Evolutionary conservation across 2,797 vertebrate genomes (phyloP), one percentile per base, ranked within the genome.

Genomic region (Neostethus bicornis): DNA sequence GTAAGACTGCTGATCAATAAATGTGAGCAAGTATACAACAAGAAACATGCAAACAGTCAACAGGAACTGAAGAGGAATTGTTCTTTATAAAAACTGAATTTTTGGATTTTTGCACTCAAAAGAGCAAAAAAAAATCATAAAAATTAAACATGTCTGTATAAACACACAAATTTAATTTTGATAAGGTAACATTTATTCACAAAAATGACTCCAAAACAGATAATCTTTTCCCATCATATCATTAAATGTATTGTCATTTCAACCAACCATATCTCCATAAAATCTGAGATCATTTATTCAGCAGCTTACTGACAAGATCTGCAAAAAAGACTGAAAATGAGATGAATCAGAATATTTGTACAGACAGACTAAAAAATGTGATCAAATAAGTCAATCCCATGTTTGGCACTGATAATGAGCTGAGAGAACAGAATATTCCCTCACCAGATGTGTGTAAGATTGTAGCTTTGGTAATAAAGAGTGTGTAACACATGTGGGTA

Each of bases 351-450:
- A 69, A 49, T 34, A 57, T 59, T 49, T 69, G 65, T 54, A 46
- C 28, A 35, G 37, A 60, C 64, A 53, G 66, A 62, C 7, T 26
- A 26, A 48, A 35, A 35, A 48, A 67, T 72, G 70, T 75, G 78
- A 87, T 87, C 64, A 81, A 85, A 79, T 81, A 75, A 84, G 63
- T 79, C 29, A 75, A 75, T 79, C 51, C 72, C 37, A 70, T 69
- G 70, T 69, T 79, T 63, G 57, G 34, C 17, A 46, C 46, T 87
- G 86, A 89, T 79, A 79, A 87, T 64, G 66, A 72, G 75, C 81
- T 77, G 86, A 81, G 80, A 81, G 61, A 74, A 67, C 56, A 51
- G 38, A 39, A 46, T 49, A 52, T 61, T 60, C 3, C 24, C 55
- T 74, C 62, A 34, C 54, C 80, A 87, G 80, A 87, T 87, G 74